These are phyloP conservation scores for Otocyon megalotis DNA, from an alignment of 2,113 vertebrate genomes.

Conservation along the genomic window DNA sequence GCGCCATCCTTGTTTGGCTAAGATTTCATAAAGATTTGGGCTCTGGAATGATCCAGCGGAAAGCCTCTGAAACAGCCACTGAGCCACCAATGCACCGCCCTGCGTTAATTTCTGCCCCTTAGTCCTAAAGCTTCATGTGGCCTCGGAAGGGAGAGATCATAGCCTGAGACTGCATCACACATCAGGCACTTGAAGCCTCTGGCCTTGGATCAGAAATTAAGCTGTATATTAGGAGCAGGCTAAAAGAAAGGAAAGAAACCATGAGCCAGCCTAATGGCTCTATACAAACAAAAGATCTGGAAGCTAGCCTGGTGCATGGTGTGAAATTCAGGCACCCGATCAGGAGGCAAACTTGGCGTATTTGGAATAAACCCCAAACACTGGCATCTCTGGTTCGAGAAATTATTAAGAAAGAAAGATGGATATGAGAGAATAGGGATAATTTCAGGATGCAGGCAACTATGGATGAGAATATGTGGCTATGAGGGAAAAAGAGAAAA, in stretches of 20 bases:
- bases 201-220: constrained; percentile 33
- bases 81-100: neutral
- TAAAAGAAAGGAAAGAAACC: neutral
- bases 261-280: neutral
- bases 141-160: constrained; percentile 19
- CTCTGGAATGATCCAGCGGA: neutral
- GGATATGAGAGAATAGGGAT: neutral
- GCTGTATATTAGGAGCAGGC: constrained; percentile 11
- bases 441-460: neutral
- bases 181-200: neutral
- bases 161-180: neutral
- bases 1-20: neutral
- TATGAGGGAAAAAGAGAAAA: neutral
- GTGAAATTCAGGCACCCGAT: neutral
- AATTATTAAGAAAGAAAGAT: constrained; percentile 57
- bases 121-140: neutral
- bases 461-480: neutral
- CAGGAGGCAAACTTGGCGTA: neutral
- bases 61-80: neutral
- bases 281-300: constrained; percentile 21
- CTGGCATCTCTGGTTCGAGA: neutral
- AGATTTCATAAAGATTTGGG: neutral
- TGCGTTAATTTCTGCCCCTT: neutral
- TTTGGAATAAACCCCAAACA: constrained; percentile 43
- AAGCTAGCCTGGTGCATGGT: neutral